Base-by-base conservation (phyloP, 1,140 invertebrate genomes). In the Brachionus plicatilis region DNA sequence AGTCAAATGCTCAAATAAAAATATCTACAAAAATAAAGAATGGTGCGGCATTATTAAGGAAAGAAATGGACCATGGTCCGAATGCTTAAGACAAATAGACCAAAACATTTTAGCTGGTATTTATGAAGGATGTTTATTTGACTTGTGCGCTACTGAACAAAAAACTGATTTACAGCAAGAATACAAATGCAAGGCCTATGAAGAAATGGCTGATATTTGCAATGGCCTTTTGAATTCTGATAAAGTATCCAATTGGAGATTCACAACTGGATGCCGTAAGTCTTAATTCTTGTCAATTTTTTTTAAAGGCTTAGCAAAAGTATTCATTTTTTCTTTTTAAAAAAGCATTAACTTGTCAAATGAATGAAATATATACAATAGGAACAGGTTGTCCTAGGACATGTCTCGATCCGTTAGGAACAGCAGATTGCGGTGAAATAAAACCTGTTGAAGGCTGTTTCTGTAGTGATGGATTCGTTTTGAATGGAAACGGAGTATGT, bases 391-490 rank as follows among this genome's bases (percentile, higher is more conserved):
- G 79, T 65, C 79, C 65, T 27, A 43, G 37, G 20, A 82, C 79
- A 37, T 82, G 79, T 65, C 41, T 41, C 0, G 37, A 45, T 68
- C 79, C 79, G 11, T 24, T 24, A 3, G 79, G 27, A 3, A 65
- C 9, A 12, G 2, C 20, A 20, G 53, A 65, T 47, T 82, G 79
- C 37, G 53, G 53, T 43, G 79, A 82, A 47, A 37, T 65, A 6
- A 68, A 82, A n/a, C n/a, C 65, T 6, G 8, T 37, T 65, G 79
- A 82, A 65, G 65, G 82, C 11, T 83, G 82, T 56, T 83, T 33
- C n/a, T 83, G 82, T 56, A 70, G 50, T 12, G 60, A 83, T 33
- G 68, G 47, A 37, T 83, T 50, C 37, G 82, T 83, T 3, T 17
- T 68, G 20, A 53, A 70, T 37, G 20, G 11, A 29, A 68, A 72